Conservation (phyloP, 2,113 vertebrate species). For the Aleadryas rufinucha region DNA sequence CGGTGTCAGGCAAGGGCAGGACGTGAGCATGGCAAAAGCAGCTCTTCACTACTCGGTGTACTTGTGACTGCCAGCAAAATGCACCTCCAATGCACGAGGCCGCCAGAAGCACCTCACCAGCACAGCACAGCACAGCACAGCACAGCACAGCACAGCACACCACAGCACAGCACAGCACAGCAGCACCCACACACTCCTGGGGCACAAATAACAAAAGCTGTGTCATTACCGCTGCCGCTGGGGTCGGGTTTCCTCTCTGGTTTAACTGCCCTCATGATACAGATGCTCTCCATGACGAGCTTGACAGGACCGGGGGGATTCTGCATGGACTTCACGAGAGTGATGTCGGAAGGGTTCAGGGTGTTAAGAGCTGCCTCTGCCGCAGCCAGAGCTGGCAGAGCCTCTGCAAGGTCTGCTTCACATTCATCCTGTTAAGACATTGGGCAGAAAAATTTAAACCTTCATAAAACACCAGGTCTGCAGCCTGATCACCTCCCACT, state of each 20-base stretch:
- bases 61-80: not conserved
- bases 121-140: no score
- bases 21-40: not conserved
- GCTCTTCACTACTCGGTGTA: not conserved
- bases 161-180: no score
- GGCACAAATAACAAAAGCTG: not conserved
- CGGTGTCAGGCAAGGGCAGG: not conserved
- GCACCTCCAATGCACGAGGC: not conserved
- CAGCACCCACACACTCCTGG: not conserved
- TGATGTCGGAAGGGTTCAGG: conserved; percentile 87
- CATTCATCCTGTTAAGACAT: conserved; percentile 82
- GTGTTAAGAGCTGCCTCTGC: conserved; percentile 87
- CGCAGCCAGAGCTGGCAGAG: conserved; percentile 87
- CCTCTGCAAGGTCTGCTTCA: conserved; percentile 88
- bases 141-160: no score
- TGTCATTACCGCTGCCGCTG: conserved; percentile 79
- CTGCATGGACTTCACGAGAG: conserved; percentile 90
- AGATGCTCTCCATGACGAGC: conserved; percentile 94
- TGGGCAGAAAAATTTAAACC: not conserved
- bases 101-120: not conserved
- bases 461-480: not conserved
- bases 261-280: conserved; percentile 87
- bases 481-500: not conserved
- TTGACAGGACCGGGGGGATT: conserved; percentile 90
- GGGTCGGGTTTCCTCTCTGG: conserved; percentile 90